Evolutionary conservation across 1,140 invertebrate genomes (phyloP), one percentile per base, ranked within the genome.

Genomic region (Drosophila ercepeae): DNA sequence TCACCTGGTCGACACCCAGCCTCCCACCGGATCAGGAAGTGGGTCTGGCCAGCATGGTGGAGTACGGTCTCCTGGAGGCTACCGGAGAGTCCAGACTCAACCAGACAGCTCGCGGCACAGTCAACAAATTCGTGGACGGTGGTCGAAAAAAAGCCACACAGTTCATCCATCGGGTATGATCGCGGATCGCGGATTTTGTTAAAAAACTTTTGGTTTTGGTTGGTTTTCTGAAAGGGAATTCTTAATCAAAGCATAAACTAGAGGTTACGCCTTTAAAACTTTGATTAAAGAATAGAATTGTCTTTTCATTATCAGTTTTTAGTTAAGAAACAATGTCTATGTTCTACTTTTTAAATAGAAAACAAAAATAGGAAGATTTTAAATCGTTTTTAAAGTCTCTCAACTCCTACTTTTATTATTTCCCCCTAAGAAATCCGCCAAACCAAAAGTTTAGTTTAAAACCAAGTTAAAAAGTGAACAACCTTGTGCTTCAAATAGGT

Each of bases 1-100:
- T 98, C 13, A 98, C 97, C 52, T 99, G 98, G 98, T 95, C 95
- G 1, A 99, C 98, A 25, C 93, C 94, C 67, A 93, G 95, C 74
- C 95, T 71, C 95, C 97, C 3, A 76, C 93, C 23, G 92, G 93
- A 71, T 95, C 96, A 94, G 25, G 97, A 97, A 14, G 94, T 96
- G 89, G 98, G 96, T 92, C 97, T 96, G 1, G 92, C 94, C 32
- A 77, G 64, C 65, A 19, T 78, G 39, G 77, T 82, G 41, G 82
- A 82, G 41, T 88, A 75, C 36, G 77, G 83, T 41, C 95, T 96
- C 0, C 76, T 94, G 19, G 96, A 97, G 4, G 93, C 96, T 86
- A 98, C 96, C 86, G 98, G 96, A 92, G 97, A 97, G 3, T 92
- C 94, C 34, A 91, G 89, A 11, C 92, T 95, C 48, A 91, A 92